These are phyloP conservation scores for Melanotaenia trifasciata DNA, from an alignment of 2,797 vertebrate species.

Conservation along the genomic window DNA sequence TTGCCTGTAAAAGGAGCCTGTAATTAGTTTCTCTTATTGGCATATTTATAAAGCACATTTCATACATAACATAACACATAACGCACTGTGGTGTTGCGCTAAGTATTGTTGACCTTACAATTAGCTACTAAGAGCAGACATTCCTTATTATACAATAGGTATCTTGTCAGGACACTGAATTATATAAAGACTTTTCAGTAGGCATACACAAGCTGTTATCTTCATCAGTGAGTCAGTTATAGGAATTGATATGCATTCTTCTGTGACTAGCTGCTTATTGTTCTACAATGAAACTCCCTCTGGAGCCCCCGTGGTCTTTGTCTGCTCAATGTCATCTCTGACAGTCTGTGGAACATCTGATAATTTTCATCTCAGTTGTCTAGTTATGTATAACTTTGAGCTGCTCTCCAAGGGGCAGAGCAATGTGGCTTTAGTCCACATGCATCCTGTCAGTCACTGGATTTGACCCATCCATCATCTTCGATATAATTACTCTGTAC, in stretches of 20 bases:
- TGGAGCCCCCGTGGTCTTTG: constrained; percentile 26
- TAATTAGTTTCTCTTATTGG: not conserved
- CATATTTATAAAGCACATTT: not conserved
- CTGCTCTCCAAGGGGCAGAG: constrained; percentile 42
- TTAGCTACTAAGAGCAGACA: not conserved
- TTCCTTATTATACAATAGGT: constrained; percentile 13
- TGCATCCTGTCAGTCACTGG: constrained; percentile 69
- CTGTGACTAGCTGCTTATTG: constrained; percentile 63
- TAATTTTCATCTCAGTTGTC: constrained; percentile 61
- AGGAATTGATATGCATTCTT: constrained; percentile 58
- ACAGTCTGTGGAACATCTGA: constrained; percentile 54
- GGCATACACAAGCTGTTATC: constrained; percentile 54
- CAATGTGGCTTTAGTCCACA: constrained; percentile 51
- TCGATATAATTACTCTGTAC: constrained; percentile 67
- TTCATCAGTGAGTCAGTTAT: constrained; percentile 54
- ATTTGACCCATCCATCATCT: constrained; percentile 74
- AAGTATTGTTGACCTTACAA: not conserved
- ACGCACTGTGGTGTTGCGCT: not conserved
- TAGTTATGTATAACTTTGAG: constrained; percentile 45
- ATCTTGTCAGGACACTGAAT: constrained; percentile 22
- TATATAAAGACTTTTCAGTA: constrained; percentile 44
- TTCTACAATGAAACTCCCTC: constrained; percentile 48
- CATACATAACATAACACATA: not conserved
- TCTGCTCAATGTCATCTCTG: constrained; percentile 55
- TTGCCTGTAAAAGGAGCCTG: constrained; percentile 1